Evolutionary conservation across 2,113 vertebrate genomes (phyloP).

Genomic region (Prietella phreatophila): DNA sequence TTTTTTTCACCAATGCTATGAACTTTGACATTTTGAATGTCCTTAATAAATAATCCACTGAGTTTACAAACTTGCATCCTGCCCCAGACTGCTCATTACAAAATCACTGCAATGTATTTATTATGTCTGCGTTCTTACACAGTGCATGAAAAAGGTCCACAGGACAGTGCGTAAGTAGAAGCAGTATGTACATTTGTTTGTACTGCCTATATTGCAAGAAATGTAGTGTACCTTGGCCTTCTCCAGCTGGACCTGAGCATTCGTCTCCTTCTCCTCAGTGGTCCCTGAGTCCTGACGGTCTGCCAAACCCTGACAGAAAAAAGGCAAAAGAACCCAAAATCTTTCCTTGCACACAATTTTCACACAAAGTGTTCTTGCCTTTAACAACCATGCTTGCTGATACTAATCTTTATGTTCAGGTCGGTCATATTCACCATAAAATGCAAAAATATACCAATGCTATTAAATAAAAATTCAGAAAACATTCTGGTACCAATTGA

Average conservation of each 20-base stretch:
- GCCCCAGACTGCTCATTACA: not conserved
- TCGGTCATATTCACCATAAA: not conserved
- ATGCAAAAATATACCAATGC: not conserved
- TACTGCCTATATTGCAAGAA: not conserved
- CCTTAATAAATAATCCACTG: not conserved
- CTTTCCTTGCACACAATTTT: not conserved
- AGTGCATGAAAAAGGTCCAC: not conserved
- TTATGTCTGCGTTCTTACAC: not conserved
- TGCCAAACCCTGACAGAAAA: slow-evolving; percentile 83
- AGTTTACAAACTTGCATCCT: not conserved
- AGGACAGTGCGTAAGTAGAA: not conserved
- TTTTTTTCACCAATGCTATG: not conserved
- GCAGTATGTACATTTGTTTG: not conserved
- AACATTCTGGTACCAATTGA: not conserved
- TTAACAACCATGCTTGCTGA: not conserved
- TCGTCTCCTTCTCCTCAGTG: slow-evolving; percentile 87
- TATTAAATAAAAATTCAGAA: not conserved
- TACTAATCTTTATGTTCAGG: not conserved
- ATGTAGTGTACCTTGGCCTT: slow-evolving; percentile 86
- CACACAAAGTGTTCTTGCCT: not conserved
- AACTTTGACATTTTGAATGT: not conserved
- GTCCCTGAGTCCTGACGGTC: slow-evolving; percentile 94
- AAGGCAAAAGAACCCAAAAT: not conserved
- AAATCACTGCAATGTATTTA: not conserved
- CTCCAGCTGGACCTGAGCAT: slow-evolving; percentile 95